phyloP scores from a whole-genome alignment of 2,113 vertebrate species.

The Gorsachius goisagi region DNA sequence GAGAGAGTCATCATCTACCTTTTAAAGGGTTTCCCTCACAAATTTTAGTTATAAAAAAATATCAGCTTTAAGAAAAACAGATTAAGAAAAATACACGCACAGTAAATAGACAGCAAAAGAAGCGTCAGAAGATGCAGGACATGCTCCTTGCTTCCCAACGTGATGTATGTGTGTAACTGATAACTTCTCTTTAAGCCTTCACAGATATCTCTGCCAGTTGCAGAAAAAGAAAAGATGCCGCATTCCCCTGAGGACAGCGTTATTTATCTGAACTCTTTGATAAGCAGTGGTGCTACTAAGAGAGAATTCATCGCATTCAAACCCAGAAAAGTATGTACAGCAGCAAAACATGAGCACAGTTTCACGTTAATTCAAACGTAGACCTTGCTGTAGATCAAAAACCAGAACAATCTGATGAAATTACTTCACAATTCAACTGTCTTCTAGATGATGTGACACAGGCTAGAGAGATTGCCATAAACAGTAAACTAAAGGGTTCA shows the following conservation, averaged over 20 bases:
- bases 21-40: neutral
- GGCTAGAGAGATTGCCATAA: neutral
- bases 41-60: neutral
- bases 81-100: neutral
- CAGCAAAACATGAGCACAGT: neutral
- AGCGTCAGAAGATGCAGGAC: neutral
- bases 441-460: neutral
- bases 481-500: neutral
- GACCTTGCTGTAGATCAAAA: neutral
- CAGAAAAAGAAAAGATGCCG: slow-evolving; percentile 34
- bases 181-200: neutral
- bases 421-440: neutral
- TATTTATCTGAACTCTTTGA: slow-evolving; percentile 75
- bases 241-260: slow-evolving; percentile 58
- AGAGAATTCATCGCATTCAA: slow-evolving; percentile 80
- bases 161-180: neutral
- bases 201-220: neutral
- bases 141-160: neutral
- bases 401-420: neutral
- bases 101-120: neutral
- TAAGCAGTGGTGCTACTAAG: slow-evolving; percentile 74
- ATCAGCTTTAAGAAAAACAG: neutral
- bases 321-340: slow-evolving; percentile 80
- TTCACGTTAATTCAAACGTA: neutral
- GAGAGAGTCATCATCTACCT: neutral